Evolutionary conservation across 2,888 invertebrate genomes (phyloP).

Genomic region (Dascillus cervinus): DNA sequence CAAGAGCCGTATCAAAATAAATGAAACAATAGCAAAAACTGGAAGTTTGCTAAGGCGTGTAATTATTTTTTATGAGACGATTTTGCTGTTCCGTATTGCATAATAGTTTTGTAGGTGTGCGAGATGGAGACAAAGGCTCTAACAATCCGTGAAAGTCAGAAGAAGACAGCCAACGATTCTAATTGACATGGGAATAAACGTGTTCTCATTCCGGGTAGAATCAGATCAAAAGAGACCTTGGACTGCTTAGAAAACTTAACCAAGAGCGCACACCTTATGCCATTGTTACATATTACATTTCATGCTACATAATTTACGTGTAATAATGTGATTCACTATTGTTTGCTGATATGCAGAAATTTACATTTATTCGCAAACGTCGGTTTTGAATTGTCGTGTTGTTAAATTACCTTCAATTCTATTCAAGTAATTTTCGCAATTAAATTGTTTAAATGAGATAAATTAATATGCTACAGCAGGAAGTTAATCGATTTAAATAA

Average conservation of each 20-base stretch:
- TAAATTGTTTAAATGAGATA: too few relatives aligned
- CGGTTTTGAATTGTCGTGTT: too few relatives aligned
- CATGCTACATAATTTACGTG: conserved; percentile 27
- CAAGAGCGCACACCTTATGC: conserved; percentile 28
- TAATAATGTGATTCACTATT: conserved; percentile 27
- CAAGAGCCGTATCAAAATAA: too few relatives aligned
- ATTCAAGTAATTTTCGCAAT: too few relatives aligned
- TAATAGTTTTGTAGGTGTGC: conserved; percentile 22
- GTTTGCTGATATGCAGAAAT: conserved; percentile 20
- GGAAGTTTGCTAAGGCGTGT: conserved; percentile 20
- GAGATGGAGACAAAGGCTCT: conserved; percentile 21
- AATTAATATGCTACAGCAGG: too few relatives aligned
- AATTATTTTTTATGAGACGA: conserved; percentile 21
- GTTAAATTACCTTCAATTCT: too few relatives aligned
- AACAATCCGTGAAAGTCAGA: conserved; percentile 16
- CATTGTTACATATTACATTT: conserved; percentile 23
- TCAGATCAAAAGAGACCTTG: conserved; percentile 35
- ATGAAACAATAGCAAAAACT: too few relatives aligned
- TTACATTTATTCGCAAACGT: too few relatives aligned
- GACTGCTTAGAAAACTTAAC: conserved; percentile 31
- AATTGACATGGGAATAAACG: conserved; percentile 37
- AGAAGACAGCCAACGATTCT: conserved; percentile 19
- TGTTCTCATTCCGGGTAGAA: conserved; percentile 35
- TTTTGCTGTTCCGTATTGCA: conserved; percentile 20
- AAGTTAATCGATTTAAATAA: too few relatives aligned